A percentile compares a stretch with the other conserved stretches of the same genome.
phyloP scores from a whole-genome alignment of 1,140 invertebrate genomes.

The Nymphalis io region DNA sequence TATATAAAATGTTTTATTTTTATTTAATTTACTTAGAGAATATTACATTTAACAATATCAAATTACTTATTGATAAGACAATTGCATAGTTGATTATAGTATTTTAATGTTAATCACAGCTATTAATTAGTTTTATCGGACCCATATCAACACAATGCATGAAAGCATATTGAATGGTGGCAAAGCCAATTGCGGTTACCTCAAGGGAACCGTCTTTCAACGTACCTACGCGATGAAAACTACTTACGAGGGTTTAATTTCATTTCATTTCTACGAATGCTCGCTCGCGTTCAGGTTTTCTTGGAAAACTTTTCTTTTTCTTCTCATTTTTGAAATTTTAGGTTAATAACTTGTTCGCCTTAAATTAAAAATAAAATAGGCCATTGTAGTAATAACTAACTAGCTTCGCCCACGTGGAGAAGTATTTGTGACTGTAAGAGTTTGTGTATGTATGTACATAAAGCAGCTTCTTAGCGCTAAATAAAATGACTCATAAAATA shows the following conservation, averaged over 20 bases:
- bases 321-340: not conserved
- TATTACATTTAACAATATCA: too few relatives aligned
- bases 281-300: not conserved
- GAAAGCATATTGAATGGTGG: slow-evolving; percentile 32
- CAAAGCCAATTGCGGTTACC: slow-evolving; percentile 37
- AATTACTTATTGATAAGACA: not conserved
- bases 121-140: slow-evolving; percentile 12
- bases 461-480: too few relatives aligned
- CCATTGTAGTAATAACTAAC: too few relatives aligned
- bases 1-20: too few relatives aligned
- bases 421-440: too few relatives aligned
- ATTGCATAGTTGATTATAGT: not conserved
- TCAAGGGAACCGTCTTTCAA: slow-evolving; percentile 36
- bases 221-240: slow-evolving; percentile 32
- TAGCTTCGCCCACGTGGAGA: too few relatives aligned
- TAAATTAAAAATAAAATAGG: not conserved
- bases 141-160: slow-evolving; percentile 20
- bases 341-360: not conserved
- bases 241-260: slow-evolving; percentile 42
- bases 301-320: slow-evolving; percentile 5
- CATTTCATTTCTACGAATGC: slow-evolving; percentile 29
- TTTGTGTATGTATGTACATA: too few relatives aligned
- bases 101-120: slow-evolving; percentile 7
- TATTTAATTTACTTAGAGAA: too few relatives aligned
- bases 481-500: too few relatives aligned